Evolutionary conservation across 2,113 vertebrate species (phyloP).

Genomic region (Ailurus styani): DNA sequence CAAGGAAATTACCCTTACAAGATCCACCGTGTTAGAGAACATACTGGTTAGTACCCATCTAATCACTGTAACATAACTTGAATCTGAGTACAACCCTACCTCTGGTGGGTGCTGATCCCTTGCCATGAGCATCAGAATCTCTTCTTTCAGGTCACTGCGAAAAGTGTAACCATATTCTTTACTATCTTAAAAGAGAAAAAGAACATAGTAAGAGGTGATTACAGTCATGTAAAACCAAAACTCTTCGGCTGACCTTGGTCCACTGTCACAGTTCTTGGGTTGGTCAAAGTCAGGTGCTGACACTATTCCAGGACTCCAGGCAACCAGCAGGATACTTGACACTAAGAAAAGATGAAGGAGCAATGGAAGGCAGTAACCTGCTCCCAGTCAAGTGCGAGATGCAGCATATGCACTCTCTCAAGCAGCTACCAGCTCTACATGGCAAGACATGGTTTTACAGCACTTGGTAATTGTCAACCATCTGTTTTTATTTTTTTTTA

Average conservation of each 20-base stretch:
- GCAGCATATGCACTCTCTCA: fast-evolving
- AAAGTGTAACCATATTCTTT: constrained; percentile 81
- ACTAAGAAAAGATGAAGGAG: not conserved
- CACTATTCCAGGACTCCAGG: not conserved
- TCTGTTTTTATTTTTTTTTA: too few species aligned
- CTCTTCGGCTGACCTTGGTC: not conserved
- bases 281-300: not conserved
- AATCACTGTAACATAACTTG: not conserved
- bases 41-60: not conserved
- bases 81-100: constrained; percentile 78
- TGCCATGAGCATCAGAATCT: constrained; percentile 90
- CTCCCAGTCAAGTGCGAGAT: not conserved
- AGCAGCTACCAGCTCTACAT: not conserved
- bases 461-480: fast-evolving
- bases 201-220: not conserved
- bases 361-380: not conserved
- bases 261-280: not conserved
- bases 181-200: constrained; percentile 80
- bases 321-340: not conserved
- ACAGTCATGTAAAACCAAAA: not conserved
- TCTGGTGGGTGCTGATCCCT: constrained; percentile 88
- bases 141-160: constrained; percentile 81
- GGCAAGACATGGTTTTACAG: fast-evolving
- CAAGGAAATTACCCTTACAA: not conserved
- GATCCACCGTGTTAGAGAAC: not conserved